A percentile compares a stretch with the other conserved stretches of the same genome.
Evolutionary conservation across 2,797 vertebrate species (phyloP).

Genomic region (Crocidura indochinensis): DNA sequence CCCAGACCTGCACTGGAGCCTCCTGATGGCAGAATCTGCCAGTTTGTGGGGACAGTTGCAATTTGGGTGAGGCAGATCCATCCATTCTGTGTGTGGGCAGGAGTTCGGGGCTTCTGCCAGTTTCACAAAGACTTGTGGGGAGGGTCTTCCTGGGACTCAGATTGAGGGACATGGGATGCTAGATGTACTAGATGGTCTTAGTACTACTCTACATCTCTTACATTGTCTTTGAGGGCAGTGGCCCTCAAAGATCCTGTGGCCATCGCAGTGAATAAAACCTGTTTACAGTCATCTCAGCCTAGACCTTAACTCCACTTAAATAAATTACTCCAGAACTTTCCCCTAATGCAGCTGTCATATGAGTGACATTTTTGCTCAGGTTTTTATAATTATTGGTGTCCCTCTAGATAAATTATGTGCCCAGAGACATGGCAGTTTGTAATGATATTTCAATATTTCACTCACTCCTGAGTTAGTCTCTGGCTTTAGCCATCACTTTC

Average conservation of each 20-base stretch:
- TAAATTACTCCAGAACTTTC: constrained; percentile 18
- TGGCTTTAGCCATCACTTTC: background rate
- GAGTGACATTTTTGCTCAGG: constrained; percentile 52
- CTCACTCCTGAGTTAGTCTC: background rate
- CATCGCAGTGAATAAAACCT: background rate
- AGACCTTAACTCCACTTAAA: constrained; percentile 32
- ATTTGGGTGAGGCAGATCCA: background rate
- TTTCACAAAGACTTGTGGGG: background rate
- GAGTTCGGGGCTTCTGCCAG: constrained; percentile 1
- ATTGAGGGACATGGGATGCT: background rate
- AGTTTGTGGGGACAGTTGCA: constrained; percentile 26
- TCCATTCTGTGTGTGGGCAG: background rate
- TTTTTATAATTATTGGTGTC: constrained; percentile 33
- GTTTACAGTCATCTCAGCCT: constrained; percentile 12
- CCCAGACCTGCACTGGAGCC: background rate
- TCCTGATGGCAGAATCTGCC: background rate
- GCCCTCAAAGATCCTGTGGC: constrained; percentile 9
- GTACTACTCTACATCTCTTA: background rate
- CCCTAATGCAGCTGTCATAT: constrained; percentile 10
- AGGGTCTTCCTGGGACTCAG: constrained; percentile 29
- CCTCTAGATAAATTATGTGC: constrained; percentile 11
- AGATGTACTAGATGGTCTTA: background rate
- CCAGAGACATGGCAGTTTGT: background rate
- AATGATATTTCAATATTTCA: background rate
- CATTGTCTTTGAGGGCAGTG: no score